A percentile compares a stretch with the other conserved stretches of the same genome.
These are phyloP conservation scores for Lepilemur ruficaudatus DNA, from an alignment of 2,797 vertebrate genomes.

Conservation along the genomic window DNA sequence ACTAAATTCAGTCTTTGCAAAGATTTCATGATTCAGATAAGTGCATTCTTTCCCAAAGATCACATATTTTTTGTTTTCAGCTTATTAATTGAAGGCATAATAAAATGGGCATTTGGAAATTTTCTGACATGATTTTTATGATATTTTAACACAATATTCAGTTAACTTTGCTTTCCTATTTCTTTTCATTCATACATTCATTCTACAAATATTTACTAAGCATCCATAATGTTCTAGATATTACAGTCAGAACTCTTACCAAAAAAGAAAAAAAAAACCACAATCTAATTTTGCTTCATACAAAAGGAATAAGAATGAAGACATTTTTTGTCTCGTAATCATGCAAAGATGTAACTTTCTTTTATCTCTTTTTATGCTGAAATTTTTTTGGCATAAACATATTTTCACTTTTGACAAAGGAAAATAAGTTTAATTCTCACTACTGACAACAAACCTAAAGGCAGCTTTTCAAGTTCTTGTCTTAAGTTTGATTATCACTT, in stretches of 20 bases:
- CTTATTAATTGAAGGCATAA: slow-evolving; percentile 46
- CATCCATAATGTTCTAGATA: background rate
- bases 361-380: slow-evolving; percentile 52
- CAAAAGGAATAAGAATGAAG: slow-evolving; percentile 8
- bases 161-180: background rate
- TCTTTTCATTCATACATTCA: background rate
- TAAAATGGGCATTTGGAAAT: slow-evolving; percentile 21
- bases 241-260: background rate
- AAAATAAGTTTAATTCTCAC: slow-evolving; percentile 72
- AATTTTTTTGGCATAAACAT: slow-evolving; percentile 45
- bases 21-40: background rate
- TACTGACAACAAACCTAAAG: slow-evolving; percentile 40
- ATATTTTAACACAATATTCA: background rate
- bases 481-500: background rate
- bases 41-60: background rate
- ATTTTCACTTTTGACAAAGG: slow-evolving; percentile 71
- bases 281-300: slow-evolving; percentile 30
- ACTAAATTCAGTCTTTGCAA: background rate
- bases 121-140: background rate
- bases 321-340: slow-evolving; percentile 28
- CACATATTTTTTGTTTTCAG: slow-evolving; percentile 13
- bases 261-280: background rate
- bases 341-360: slow-evolving; percentile 31
- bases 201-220: background rate
- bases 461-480: slow-evolving; percentile 37